These are phyloP conservation scores for Anguilla marmorata DNA, from an alignment of 2,797 vertebrate genomes.

Conservation along the genomic window DNA sequence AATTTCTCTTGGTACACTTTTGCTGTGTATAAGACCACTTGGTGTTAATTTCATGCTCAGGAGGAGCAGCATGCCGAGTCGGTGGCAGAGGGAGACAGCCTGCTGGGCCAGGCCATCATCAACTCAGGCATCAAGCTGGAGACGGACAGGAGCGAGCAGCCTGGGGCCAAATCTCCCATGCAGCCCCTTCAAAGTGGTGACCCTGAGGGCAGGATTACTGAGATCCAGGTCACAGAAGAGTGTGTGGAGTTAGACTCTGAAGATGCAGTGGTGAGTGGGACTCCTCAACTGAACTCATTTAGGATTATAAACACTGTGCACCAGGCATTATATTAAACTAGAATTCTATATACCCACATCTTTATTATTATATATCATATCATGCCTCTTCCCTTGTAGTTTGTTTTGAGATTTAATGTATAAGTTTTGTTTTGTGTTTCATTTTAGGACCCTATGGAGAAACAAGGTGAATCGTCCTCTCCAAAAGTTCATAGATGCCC, in stretches of 20 bases:
- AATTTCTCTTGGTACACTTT: background rate
- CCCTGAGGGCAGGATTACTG: constrained; percentile 56
- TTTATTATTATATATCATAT: background rate
- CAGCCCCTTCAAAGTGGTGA: constrained; percentile 56
- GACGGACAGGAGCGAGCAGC: constrained; percentile 67
- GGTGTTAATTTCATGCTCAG: background rate
- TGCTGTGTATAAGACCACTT: background rate
- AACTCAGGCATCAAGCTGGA: constrained; percentile 88
- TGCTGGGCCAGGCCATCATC: constrained; percentile 93
- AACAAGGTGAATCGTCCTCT: constrained; percentile 49
- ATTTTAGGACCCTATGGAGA: constrained; percentile 61
- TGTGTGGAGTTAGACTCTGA: constrained; percentile 65
- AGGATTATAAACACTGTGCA: background rate
- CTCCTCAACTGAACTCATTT: background rate
- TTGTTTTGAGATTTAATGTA: background rate
- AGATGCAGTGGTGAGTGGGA: constrained; percentile 45
- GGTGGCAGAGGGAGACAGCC: constrained; percentile 79
- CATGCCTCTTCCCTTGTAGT: background rate
- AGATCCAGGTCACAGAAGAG: constrained; percentile 76
- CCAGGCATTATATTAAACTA: too few relatives aligned
- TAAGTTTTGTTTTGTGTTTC: background rate
- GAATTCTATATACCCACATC: background rate
- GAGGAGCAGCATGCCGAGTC: constrained; percentile 66
- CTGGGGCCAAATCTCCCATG: constrained; percentile 55
- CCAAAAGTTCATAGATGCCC: constrained; percentile 77